Evolutionary conservation across 2,888 invertebrate genomes (phyloP).

Genomic region (Ophioninae sp.): DNA sequence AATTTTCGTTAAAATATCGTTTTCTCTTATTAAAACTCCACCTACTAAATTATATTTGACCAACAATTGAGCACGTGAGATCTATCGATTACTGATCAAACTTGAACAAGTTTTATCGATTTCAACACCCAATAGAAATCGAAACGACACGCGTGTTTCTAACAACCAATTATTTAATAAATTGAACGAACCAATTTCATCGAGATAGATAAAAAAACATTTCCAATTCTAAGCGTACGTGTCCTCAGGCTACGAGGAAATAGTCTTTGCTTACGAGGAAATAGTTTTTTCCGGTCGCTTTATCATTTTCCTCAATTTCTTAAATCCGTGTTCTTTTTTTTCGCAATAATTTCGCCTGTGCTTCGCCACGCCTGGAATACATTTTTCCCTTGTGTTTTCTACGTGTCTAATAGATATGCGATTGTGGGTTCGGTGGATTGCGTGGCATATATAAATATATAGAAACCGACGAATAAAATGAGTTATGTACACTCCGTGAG

Average conservation of each 20-base stretch:
- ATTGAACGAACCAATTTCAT: too few species aligned
- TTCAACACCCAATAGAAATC: too few species aligned
- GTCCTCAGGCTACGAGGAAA: not conserved
- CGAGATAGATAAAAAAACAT: too few species aligned
- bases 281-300: not conserved
- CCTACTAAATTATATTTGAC: too few species aligned
- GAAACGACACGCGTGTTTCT: too few species aligned
- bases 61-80: too few species aligned
- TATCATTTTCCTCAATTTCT: not conserved
- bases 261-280: not conserved
- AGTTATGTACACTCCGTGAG: constrained; percentile 33
- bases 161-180: too few species aligned
- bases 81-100: too few species aligned
- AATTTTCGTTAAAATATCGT: too few species aligned
- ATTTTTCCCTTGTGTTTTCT: constrained; percentile 12
- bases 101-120: too few species aligned
- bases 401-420: constrained; percentile 6
- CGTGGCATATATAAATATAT: constrained; percentile 2
- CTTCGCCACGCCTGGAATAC: constrained; percentile 39
- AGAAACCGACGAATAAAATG: constrained; percentile 23
- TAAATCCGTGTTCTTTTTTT: not conserved
- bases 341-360: not conserved
- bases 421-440: constrained; percentile 29
- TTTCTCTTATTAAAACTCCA: too few species aligned
- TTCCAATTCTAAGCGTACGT: too few species aligned